Base-by-base conservation (phyloP, 2,888 invertebrate species). In the Chloromyia formosa region DNA sequence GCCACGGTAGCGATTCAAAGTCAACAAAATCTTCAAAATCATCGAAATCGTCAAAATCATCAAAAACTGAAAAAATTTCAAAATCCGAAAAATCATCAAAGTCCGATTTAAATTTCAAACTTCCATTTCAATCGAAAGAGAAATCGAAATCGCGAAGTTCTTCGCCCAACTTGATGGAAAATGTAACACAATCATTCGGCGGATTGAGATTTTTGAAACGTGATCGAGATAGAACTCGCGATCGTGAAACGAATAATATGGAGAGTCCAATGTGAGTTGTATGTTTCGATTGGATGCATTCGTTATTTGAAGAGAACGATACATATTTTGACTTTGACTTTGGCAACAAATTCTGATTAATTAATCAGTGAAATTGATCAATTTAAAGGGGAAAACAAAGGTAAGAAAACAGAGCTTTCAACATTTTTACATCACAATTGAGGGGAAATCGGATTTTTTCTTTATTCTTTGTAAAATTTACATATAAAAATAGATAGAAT, bases 401-500 rank as follows among this genome's bases (percentile, higher is more conserved):
- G 16, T 5, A 49, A n/a, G 10, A 2, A 49, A n/a, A 10, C 49
- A 49, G 49, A n/a, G 42, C 12, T 49, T 49, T 49, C 49, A 49
- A 49, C 49, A 49, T 49, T 49, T 49, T 49, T 49, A 49, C 49
- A 49, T 49, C 16, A n/a, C 49, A 49, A 49, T 49, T 12, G 16
- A 49, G 16, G 49, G 16, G 4, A 49, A 49, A n/a, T 49, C 16
- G 12, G 56, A 56, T 27, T 61, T 23, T 9, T 61, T 61, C 23
- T 68, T 69, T 69, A 69, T 73, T 73, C 23, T 45, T 16, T 73
- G 60, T 73, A 73, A 73, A 73, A 73, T 61, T 61, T 73, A 73
- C 58, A 73, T 73, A 73, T 23, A 73, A 54, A 69, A 54, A 69
- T 69, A 69, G 53, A 73, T 61, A 61, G 61, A 73, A 73, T 35